Evolutionary conservation across 2,888 invertebrate genomes (phyloP), one percentile per base, ranked within the genome.

Genomic region (Sinotaia quadrata): DNA sequence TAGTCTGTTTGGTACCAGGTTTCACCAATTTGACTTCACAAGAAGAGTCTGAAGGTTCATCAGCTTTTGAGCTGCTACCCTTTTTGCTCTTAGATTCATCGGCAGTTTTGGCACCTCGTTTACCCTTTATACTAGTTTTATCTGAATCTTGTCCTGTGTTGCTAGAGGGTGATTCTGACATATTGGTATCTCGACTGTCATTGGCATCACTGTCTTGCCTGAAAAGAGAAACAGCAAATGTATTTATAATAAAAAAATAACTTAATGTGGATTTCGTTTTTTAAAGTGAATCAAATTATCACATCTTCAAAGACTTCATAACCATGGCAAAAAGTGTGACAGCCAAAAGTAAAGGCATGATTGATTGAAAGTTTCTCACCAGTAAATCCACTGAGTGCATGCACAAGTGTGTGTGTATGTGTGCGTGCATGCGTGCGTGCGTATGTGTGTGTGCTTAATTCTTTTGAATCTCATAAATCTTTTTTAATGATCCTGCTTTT

Each of bases 1-100:
- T 79, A 36, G 76, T 75, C 52, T 79, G 79, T 71, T 75, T 76
- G 37, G 77, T 73, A 37, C 75, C 76, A 54, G 75, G 66, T 72
- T 76, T 75, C 44, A 69, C 72, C 12, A 69, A 33, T 36, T 58
- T 34, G 18, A 37, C 59, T 67, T 69, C 68, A 61, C 67, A 54
- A 59, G 59, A n/a, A 61, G 44, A 59, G 34, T 58, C 37, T 33
- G 59, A 15, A 65, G 41, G 36, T 37, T 49, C 41, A 37, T 52
- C 29, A 61, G 56, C 34, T 60, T 69, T 18, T 62, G 62, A 54
- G 68, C 76, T 21, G 59, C 65, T 29, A 62, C 54, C 44, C 60
- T 56, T 31, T 44, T 49, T 41, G 63, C 76, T 59, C 47, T 56
- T 41, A 41, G 66, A 67, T 56, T 72, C 68, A 36, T 70, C 12